Conservation (phyloP, 2,797 vertebrate species). For the Tauraco hartlaubi region DNA sequence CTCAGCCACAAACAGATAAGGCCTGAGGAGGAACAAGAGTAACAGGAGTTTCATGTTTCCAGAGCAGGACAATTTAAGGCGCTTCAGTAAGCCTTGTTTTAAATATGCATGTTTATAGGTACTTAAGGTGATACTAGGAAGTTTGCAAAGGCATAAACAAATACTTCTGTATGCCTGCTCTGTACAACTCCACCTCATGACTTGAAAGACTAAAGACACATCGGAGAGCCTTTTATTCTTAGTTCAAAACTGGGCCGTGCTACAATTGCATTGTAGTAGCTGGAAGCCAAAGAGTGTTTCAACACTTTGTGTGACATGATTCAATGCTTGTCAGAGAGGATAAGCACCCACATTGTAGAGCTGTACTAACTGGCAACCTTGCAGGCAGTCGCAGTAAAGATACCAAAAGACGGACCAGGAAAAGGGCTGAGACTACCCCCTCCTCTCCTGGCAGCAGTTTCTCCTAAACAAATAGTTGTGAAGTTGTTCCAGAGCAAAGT, state of each 20-base stretch:
- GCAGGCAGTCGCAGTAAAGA: not conserved
- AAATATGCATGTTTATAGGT: not conserved
- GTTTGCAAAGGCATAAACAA: not conserved
- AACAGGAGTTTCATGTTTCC: not conserved
- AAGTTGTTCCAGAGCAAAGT: not conserved
- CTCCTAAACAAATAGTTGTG: not conserved
- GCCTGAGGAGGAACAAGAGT: not conserved
- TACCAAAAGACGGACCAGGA: not conserved
- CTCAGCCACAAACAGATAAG: not conserved
- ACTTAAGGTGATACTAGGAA: not conserved
- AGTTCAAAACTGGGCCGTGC: not conserved
- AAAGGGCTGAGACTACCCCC: not conserved
- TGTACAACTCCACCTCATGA: not conserved
- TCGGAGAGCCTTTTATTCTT: not conserved
- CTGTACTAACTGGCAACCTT: not conserved
- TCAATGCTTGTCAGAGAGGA: conserved; percentile 10
- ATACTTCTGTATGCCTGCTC: not conserved
- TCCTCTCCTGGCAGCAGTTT: not conserved
- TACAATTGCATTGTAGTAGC: not conserved
- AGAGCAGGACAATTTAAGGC: not conserved
- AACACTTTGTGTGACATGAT: not conserved
- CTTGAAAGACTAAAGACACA: not conserved
- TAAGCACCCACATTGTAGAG: not conserved
- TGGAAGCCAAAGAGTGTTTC: conserved; percentile 22
- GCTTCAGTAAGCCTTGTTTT: not conserved